phyloP scores from a whole-genome alignment of 2,113 vertebrate genomes.

The Cyprinus carpio region DNA sequence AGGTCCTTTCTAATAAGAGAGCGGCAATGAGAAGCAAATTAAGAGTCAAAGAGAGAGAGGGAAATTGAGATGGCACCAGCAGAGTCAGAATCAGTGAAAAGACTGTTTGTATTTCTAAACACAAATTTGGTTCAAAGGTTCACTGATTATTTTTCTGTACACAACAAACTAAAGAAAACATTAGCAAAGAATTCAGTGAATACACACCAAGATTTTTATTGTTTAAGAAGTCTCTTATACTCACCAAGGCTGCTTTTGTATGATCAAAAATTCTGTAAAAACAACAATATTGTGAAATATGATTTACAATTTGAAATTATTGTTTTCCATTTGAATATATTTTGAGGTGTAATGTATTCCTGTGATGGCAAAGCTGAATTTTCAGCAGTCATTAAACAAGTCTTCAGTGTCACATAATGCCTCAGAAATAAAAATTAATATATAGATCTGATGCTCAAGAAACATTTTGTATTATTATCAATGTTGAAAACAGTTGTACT shows the following conservation, averaged over 20 bases:
- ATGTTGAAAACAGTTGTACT: no score
- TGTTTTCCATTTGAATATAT: neutral
- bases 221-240: neutral
- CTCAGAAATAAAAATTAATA: no score
- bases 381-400: neutral
- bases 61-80: neutral
- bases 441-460: no score
- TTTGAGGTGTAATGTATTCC: neutral
- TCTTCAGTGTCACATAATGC: no score
- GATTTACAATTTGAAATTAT: neutral
- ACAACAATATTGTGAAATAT: neutral
- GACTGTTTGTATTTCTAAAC: neutral
- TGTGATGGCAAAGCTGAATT: neutral
- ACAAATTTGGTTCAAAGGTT: neutral
- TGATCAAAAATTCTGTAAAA: neutral
- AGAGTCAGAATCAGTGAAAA: neutral
- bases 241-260: neutral
- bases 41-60: neutral
- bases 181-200: neutral
- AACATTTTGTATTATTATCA: no score
- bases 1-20: conserved; percentile 39
- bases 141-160: neutral
- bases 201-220: neutral
- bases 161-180: neutral
- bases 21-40: neutral